These are phyloP conservation scores for Dryocosmus kuriphilus DNA, from an alignment of 2,888 invertebrate genomes.

Conservation along the genomic window DNA sequence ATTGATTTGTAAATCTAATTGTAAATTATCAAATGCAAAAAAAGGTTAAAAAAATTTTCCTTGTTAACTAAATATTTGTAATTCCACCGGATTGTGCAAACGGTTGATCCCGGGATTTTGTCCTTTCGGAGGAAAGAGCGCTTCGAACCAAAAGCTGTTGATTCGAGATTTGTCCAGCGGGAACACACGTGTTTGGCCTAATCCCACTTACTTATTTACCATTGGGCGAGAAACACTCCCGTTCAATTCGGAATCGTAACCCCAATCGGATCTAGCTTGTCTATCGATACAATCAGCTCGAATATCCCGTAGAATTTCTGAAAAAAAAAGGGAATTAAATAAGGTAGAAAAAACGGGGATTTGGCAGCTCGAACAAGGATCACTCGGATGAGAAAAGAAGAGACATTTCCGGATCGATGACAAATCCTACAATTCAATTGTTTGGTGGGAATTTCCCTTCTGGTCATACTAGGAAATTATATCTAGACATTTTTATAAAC, in stretches of 20 bases:
- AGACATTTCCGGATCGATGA: no score
- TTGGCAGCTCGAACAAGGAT: neutral
- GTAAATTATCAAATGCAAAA: neutral
- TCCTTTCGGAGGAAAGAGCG: slow-evolving; percentile 8
- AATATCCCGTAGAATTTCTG: neutral
- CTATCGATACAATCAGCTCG: neutral
- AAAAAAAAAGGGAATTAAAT: neutral
- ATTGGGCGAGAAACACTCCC: slow-evolving; percentile 49
- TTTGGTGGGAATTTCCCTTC: no score
- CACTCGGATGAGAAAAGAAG: neutral
- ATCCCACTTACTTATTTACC: slow-evolving; percentile 68
- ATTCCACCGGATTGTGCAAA: neutral
- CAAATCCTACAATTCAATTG: no score
- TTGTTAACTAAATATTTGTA: neutral
- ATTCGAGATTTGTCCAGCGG: slow-evolving; percentile 56
- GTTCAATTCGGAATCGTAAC: slow-evolving; percentile 23
- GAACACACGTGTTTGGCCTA: slow-evolving; percentile 64
- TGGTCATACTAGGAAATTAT: no score
- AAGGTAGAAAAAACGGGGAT: neutral
- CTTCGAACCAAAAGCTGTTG: slow-evolving; percentile 41
- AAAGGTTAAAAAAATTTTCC: neutral
- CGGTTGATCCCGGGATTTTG: slow-evolving; percentile 3
- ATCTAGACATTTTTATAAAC: no score
- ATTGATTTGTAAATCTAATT: neutral
- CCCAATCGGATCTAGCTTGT: slow-evolving; percentile 21